Conservation (phyloP, 1,140 invertebrate genomes). For the Ptiloglossa arizonensis region DNA sequence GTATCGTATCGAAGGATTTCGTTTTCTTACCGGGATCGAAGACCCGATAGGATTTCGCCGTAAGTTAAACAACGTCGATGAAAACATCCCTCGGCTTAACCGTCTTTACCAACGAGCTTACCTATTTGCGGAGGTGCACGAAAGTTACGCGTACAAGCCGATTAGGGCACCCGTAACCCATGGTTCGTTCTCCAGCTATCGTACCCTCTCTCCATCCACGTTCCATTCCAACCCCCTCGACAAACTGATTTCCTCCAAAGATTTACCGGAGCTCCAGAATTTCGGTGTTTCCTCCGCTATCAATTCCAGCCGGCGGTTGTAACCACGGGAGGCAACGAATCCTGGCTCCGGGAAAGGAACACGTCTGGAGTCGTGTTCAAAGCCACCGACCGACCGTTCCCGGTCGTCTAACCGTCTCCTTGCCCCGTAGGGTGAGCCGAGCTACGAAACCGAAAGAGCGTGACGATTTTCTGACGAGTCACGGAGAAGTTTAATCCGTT, state of each 20-base stretch:
- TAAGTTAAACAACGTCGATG: constrained; percentile 44
- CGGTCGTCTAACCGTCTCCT: constrained; percentile 18
- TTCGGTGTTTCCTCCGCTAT: constrained; percentile 58
- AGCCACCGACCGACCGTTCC: constrained; percentile 23
- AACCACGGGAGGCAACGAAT: constrained; percentile 32
- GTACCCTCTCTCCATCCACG: too few species aligned
- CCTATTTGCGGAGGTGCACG: constrained; percentile 49
- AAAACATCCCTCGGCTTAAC: constrained; percentile 54
- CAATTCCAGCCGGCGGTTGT: constrained; percentile 37
- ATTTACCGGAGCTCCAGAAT: constrained; percentile 58
- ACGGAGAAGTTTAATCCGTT: constrained; percentile 8
- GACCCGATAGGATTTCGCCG: constrained; percentile 39
- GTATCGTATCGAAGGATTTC: constrained; percentile 38
- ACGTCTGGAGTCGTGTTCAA: constrained; percentile 39
- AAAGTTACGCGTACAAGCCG: constrained; percentile 61
- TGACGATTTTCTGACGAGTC: constrained; percentile 1
- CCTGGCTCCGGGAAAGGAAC: constrained; percentile 35
- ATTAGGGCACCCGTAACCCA: constrained; percentile 53
- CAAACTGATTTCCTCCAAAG: constrained; percentile 55
- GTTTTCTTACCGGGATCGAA: constrained; percentile 7
- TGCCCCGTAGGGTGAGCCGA: too few species aligned
- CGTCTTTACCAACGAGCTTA: constrained; percentile 51
- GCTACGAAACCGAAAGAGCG: background rate
- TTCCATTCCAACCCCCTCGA: background rate
- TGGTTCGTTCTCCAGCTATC: background rate